Conservation (phyloP, 2,888 invertebrate species). For the Polia nebulosa region DNA sequence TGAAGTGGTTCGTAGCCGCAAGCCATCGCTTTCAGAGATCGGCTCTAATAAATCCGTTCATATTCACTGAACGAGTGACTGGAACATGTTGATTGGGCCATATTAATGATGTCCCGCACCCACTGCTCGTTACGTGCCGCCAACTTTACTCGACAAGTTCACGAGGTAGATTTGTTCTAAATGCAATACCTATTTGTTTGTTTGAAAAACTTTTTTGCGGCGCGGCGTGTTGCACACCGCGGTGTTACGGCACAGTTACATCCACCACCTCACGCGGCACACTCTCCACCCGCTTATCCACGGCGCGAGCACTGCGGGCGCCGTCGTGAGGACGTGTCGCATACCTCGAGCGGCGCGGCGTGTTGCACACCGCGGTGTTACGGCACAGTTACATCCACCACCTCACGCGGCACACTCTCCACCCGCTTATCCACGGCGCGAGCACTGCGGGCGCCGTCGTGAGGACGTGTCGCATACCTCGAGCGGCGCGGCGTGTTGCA, state of each 20-base stretch:
- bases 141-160: neutral
- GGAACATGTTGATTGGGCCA: conserved; percentile 8
- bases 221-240: no score
- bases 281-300: no score
- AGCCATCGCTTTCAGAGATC: neutral
- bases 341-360: no score
- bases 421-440: no score
- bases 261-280: no score
- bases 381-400: no score
- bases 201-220: neutral
- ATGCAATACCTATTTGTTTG: neutral
- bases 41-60: conserved; percentile 12
- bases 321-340: no score
- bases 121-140: neutral
- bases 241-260: conserved; percentile 21
- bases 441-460: no score
- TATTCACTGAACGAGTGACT: conserved; percentile 14
- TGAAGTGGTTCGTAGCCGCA: neutral
- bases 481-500: conserved; percentile 7
- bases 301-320: no score
- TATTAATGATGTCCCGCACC: neutral
- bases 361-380: no score
- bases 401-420: no score
- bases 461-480: conserved; percentile 8
- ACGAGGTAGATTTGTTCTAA: neutral